Percentiles rank a stretch among this genome's conserved stretches.
Conservation (phyloP, 2,888 invertebrate genomes). For the Oligia fasciuncula region DNA sequence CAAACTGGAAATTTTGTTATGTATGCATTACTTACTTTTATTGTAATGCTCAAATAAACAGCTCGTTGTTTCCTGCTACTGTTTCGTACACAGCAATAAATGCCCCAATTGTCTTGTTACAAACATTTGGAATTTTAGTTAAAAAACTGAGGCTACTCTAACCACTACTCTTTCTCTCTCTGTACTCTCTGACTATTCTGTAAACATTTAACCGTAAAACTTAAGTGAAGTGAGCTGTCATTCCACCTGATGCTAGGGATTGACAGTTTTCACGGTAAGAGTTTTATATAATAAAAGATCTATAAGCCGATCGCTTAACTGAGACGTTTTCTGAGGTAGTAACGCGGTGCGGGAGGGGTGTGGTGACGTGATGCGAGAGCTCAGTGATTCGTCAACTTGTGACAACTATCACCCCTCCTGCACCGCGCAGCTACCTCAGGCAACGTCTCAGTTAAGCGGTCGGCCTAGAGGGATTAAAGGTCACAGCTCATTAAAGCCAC, state of each 20-base stretch:
- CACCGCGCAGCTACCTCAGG: no score
- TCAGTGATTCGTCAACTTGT: no score
- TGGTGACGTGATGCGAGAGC: no score
- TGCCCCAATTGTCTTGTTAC: fast-evolving
- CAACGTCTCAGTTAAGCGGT: no score
- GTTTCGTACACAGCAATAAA: background rate
- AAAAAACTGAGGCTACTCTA: background rate
- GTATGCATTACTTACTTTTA: background rate
- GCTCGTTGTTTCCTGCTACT: background rate
- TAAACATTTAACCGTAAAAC: background rate
- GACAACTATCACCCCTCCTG: no score
- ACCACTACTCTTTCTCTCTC: no score
- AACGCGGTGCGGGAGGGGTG: no score
- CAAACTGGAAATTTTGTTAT: no score
- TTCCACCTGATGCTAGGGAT: background rate
- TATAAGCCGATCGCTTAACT: no score
- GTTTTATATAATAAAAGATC: background rate
- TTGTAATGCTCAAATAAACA: background rate
- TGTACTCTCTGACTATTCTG: background rate
- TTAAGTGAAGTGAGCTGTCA: background rate
- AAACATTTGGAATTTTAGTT: background rate
- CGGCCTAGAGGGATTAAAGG: background rate
- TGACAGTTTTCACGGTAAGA: background rate
- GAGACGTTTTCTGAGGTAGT: no score
- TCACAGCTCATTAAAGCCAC: no score